Evolutionary conservation across 2,113 vertebrate genomes (phyloP), one percentile per base, ranked within the genome.

Genomic region (Condylura cristata): DNA sequence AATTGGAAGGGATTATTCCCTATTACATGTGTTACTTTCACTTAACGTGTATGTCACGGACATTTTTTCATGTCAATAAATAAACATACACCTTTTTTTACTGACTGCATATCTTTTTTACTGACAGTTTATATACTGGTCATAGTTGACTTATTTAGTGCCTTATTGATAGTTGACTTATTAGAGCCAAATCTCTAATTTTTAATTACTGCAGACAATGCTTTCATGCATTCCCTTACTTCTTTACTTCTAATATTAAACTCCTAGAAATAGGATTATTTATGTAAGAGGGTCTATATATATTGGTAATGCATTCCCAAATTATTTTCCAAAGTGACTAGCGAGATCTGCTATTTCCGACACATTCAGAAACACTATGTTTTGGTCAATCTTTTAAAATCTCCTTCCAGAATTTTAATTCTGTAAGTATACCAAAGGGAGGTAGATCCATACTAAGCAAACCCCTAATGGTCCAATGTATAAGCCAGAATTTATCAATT

Each of bases 1-100:
- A 91, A 44, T 99, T 99, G 98, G 97, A 98, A 96, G 99, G 99
- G 98, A 98, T 98, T 97, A 70, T 91, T 66, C 26, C 61, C 65
- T 58, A 75, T 37, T 48, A n/a, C 26, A 83, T 56, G 22, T 91
- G 26, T 16, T 78, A 5, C 71, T 76, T 93, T 91, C 46, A 87
- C 53, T 76, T 80, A 68, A 53, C 75, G 61, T 87, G 39, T 58
- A 61, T 68, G 32, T 82, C 32, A 70, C 70, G 39, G n/a, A 60
- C 63, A 37, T 60, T 14, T 81, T 90, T 86, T 26, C 11, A 18
- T 88, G 28, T 85, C 74, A 86, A 34, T 75, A 65, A 79, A 79
- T 8, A 74, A 24, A 61, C 22, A 75, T n/a, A 78, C 20, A 70
- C 56, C 37, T 32, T 84, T 91, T 91, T 85, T 71, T 91, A 87